These are phyloP conservation scores for Nothobranchius kuhntae DNA, from an alignment of 2,113 vertebrate genomes.

Conservation along the genomic window DNA sequence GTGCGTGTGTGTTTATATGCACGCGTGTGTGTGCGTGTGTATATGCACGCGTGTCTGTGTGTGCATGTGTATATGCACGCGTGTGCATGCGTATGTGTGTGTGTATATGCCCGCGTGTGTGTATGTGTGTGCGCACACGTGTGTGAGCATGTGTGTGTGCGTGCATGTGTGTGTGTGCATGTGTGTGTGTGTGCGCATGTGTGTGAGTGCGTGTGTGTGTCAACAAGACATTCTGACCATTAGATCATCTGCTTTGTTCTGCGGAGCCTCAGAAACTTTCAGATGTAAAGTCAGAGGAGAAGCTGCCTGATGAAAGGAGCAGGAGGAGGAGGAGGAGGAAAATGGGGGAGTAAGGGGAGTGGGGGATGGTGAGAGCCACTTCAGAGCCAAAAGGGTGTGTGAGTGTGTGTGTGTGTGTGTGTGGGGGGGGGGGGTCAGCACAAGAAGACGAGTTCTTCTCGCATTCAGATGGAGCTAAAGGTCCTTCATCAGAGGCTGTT, in stretches of 20 bases:
- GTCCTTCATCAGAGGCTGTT: constrained; percentile 1
- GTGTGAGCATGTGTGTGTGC: constrained; percentile 6
- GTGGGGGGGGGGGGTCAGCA: constrained; percentile 67
- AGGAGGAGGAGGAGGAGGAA: neutral
- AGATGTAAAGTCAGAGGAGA: constrained; percentile 38
- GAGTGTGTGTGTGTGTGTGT: constrained; percentile 10
- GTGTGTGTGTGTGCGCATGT: too few relatives aligned
- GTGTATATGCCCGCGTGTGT: neutral
- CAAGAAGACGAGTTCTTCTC: constrained; percentile 72
- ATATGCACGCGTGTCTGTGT: too few relatives aligned
- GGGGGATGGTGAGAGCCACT: constrained; percentile 43
- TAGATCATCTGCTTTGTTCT: constrained; percentile 26
- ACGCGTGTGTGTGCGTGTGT: too few relatives aligned
- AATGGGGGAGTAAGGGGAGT: constrained; percentile 21
- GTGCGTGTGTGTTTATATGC: too few relatives aligned
- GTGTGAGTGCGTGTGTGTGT: neutral
- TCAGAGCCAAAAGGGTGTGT: constrained; percentile 23
- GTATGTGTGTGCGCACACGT: neutral
- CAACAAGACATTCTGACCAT: constrained; percentile 40
- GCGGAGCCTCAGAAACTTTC: constrained; percentile 32
- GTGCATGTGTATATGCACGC: neutral
- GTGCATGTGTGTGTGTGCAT: neutral
- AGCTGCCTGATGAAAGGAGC: constrained; percentile 26
- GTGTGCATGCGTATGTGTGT: constrained; percentile 29
- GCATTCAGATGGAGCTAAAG: constrained; percentile 67